A percentile compares a stretch with the other conserved stretches of the same genome.
These are phyloP conservation scores for Cyprinodon tularosa DNA, from an alignment of 2,113 vertebrate species.

Conservation along the genomic window DNA sequence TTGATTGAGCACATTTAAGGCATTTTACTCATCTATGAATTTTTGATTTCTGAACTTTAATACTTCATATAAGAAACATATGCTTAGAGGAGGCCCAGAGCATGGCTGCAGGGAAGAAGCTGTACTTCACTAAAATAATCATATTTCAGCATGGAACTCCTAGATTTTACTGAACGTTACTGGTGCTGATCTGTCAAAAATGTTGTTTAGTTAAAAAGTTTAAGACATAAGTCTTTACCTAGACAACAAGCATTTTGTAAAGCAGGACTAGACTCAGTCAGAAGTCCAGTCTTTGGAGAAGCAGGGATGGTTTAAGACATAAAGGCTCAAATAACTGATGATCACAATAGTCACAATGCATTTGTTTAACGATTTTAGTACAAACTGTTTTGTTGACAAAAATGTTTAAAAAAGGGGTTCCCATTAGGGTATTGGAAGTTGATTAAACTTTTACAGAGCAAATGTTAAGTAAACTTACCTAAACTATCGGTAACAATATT, in stretches of 20 bases:
- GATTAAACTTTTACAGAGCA: not conserved
- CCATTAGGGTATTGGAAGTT: not conserved
- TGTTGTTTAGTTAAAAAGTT: not conserved
- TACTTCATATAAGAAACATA: conserved; percentile 11
- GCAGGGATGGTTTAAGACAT: no score
- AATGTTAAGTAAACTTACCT: not conserved
- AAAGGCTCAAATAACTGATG: no score
- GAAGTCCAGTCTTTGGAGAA: no score
- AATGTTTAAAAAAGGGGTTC: not conserved
- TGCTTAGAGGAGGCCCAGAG: conserved; percentile 24
- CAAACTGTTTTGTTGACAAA: no score
- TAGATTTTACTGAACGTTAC: not conserved
- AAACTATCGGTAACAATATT: no score
- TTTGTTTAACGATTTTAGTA: no score
- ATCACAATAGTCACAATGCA: no score
- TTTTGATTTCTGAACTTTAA: conserved; percentile 24
- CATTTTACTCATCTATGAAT: conserved; percentile 41
- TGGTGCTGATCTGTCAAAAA: not conserved
- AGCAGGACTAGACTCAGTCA: not conserved
- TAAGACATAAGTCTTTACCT: not conserved
- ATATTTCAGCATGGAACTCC: not conserved
- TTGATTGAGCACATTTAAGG: conserved; percentile 41
- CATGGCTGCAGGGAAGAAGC: conserved; percentile 17
- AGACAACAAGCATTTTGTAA: not conserved
- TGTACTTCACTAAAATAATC: not conserved